Conservation (phyloP, 2,888 invertebrate species). For the Apodemia duryi region DNA sequence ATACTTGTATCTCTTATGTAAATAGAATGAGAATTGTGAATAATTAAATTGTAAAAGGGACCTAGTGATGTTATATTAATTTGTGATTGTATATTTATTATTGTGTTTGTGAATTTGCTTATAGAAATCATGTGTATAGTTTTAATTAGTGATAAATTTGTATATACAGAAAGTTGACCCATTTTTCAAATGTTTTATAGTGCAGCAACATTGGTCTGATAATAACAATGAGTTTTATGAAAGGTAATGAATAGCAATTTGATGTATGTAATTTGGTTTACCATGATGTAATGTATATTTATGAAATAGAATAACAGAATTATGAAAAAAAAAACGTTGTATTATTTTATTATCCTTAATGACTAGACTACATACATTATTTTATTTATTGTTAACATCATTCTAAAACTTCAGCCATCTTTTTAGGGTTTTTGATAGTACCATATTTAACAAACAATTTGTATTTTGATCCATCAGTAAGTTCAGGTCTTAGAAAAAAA, state of each 20-base stretch:
- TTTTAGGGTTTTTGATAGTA: slow-evolving; percentile 58
- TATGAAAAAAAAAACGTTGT: slow-evolving; percentile 41
- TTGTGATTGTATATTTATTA: slow-evolving; percentile 34
- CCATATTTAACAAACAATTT: slow-evolving; percentile 73
- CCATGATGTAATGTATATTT: slow-evolving; percentile 47
- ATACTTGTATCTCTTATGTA: slow-evolving; percentile 12
- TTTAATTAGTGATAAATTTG: slow-evolving; percentile 64
- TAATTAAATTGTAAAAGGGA: slow-evolving; percentile 28
- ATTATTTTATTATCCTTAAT: slow-evolving; percentile 28
- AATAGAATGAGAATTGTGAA: slow-evolving; percentile 15
- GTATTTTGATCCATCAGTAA: slow-evolving; percentile 65
- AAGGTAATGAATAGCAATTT: slow-evolving; percentile 34
- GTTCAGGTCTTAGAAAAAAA: slow-evolving; percentile 58
- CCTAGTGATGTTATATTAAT: slow-evolving; percentile 27
- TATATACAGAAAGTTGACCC: slow-evolving; percentile 59
- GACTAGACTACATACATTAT: slow-evolving; percentile 18
- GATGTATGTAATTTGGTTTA: slow-evolving; percentile 44
- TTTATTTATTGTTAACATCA: slow-evolving; percentile 32
- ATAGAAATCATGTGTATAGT: slow-evolving; percentile 36
- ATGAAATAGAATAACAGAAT: slow-evolving; percentile 52
- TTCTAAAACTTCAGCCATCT: slow-evolving; percentile 69
- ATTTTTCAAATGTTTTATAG: slow-evolving; percentile 43
- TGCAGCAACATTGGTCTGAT: slow-evolving; percentile 37
- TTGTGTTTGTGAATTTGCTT: slow-evolving; percentile 34
- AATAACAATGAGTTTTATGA: slow-evolving; percentile 32